Conservation (phyloP, 1,140 invertebrate genomes). For the Olivierus martensii region DNA sequence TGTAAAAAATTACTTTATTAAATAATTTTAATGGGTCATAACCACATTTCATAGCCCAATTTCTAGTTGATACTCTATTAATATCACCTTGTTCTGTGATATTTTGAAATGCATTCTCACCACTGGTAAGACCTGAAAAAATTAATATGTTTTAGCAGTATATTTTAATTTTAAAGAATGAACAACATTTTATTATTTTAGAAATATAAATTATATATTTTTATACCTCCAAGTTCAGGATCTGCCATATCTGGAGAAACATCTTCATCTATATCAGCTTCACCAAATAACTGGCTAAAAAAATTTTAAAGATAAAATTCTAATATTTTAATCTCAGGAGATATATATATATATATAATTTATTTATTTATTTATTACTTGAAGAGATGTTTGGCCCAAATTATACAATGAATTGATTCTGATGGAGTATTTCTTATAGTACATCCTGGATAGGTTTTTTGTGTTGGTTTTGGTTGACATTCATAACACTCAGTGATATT, state of each 20-base stretch:
- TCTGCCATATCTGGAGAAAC: slow-evolving; percentile 94
- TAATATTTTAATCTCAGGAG: too few relatives aligned
- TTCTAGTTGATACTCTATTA: slow-evolving; percentile 65
- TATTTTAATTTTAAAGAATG: too few relatives aligned
- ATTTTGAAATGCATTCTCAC: too few relatives aligned
- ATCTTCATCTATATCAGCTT: slow-evolving; percentile 90
- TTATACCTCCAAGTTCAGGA: slow-evolving; percentile 35
- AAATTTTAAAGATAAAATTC: slow-evolving; percentile 7
- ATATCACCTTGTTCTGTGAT: slow-evolving; percentile 47
- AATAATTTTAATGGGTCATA: slow-evolving; percentile 60
- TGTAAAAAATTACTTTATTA: slow-evolving; percentile 34
- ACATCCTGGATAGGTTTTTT: slow-evolving; percentile 92
- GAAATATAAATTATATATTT: too few relatives aligned
- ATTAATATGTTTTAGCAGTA: too few relatives aligned
- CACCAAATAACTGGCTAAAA: slow-evolving; percentile 88
- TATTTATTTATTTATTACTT: slow-evolving; percentile 46
- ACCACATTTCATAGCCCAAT: slow-evolving; percentile 68
- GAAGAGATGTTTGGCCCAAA: slow-evolving; percentile 98
- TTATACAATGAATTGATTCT: slow-evolving; percentile 97
- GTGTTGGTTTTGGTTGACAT: slow-evolving; percentile 77
- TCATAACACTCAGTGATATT: slow-evolving; percentile 87
- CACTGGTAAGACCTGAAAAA: too few relatives aligned
- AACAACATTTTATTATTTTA: too few relatives aligned
- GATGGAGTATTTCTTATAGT: slow-evolving; percentile 99
- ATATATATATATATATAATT: too few relatives aligned